Percentiles rank a stretch among this genome's conserved stretches.
Evolutionary conservation across 2,113 vertebrate species (phyloP).

Genomic region (Phyllostomus hastatus): DNA sequence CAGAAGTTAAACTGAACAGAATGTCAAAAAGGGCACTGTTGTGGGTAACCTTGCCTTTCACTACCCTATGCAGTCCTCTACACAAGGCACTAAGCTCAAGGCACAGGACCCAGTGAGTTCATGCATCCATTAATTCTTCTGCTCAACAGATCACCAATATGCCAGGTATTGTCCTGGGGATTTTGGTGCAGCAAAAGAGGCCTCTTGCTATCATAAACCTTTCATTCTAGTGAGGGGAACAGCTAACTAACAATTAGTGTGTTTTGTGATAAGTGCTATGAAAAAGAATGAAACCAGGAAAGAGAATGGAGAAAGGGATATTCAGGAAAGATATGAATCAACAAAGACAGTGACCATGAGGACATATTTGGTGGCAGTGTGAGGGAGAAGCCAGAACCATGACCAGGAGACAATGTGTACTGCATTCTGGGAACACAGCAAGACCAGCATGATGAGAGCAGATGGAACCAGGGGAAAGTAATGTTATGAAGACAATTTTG

Average conservation of each 20-base stretch:
- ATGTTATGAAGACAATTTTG: rapidly evolving
- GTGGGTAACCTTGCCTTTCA: neutral
- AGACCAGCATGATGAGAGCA: neutral
- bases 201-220: neutral
- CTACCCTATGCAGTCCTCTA: neutral
- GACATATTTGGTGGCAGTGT: neutral
- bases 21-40: neutral
- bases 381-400: neutral
- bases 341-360: neutral
- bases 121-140: neutral
- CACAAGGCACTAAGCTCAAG: neutral
- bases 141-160: neutral
- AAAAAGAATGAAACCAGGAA: neutral
- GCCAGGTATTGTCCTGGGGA: neutral
- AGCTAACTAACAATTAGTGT: neutral
- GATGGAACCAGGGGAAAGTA: neutral
- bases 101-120: neutral
- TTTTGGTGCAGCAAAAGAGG: neutral
- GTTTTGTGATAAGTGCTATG: neutral
- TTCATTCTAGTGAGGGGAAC: neutral
- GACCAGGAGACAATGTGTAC: rapidly evolving
- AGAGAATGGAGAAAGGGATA: neutral
- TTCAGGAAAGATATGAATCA: neutral
- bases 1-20: neutral
- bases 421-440: neutral